phyloP scores from a whole-genome alignment of 1,140 invertebrate species.

The Drosophila tsacasi region DNA sequence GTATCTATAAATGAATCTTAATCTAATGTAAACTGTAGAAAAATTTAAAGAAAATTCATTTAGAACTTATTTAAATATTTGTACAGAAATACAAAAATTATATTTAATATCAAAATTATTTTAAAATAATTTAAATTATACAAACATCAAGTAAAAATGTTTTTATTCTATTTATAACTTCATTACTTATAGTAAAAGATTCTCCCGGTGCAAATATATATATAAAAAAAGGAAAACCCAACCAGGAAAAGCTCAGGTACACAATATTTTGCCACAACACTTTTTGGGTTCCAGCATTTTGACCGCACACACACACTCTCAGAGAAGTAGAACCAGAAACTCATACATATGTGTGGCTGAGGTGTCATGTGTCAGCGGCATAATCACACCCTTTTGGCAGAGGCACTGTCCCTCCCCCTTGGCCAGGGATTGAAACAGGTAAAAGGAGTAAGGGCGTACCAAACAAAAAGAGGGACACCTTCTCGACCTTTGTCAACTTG shows the following conservation, averaged over 20 bases:
- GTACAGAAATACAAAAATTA: too few species aligned
- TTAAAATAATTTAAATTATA: not conserved
- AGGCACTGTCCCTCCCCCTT: constrained; percentile 33
- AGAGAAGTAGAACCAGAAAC: constrained; percentile 14
- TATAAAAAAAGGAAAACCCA: constrained; percentile 2
- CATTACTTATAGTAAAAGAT: not conserved
- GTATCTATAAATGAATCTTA: too few species aligned
- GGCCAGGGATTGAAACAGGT: constrained; percentile 38
- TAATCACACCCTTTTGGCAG: constrained; percentile 73
- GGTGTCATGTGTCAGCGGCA: constrained; percentile 79
- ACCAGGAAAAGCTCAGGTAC: constrained; percentile 43
- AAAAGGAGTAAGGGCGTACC: not conserved
- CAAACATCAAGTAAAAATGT: not conserved
- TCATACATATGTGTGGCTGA: constrained; percentile 34
- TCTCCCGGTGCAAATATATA: not conserved
- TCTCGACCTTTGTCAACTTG: constrained; percentile 73
- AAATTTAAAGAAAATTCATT: too few species aligned
- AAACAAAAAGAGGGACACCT: constrained; percentile 53
- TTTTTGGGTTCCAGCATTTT: constrained; percentile 60
- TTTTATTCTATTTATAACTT: not conserved
- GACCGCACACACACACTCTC: constrained; percentile 54
- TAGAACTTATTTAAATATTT: too few species aligned
- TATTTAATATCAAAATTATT: too few species aligned
- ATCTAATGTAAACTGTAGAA: too few species aligned
- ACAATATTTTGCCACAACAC: constrained; percentile 62